Base-by-base conservation (phyloP, 1,140 invertebrate species). In the Hirudo medicinalis region DNA sequence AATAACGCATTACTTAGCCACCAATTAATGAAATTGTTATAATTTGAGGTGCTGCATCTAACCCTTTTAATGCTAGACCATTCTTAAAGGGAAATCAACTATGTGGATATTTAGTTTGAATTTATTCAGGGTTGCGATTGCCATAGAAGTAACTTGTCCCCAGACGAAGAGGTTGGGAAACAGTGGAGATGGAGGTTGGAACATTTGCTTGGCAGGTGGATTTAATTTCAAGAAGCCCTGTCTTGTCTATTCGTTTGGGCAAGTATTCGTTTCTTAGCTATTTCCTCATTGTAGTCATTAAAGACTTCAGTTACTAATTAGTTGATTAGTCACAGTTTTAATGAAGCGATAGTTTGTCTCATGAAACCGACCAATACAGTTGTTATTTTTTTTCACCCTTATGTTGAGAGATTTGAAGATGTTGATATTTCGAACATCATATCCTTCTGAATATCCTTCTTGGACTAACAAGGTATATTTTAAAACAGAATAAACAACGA, bases 181-280 rank as follows among this genome's bases (percentile, higher is more conserved):
- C 67, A n/a, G 3, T 36, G 67, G 40, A 32, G 67, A 68, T 43
- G 67, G 67, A 22, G 67, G 67, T 43, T 68, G 67, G 67, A 25
- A 68, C 36, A 40, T 68, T 32, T 68, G 67, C 36, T 22, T 68
- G n/a, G 11, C n/a, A 17, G 27, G 29, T 15, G n/a, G n/a, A 22
- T 68, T 29, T 36, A 32, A 43, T 32, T 25, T 43, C 13, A 22
- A 22, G n/a, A 22, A 25, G n/a, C 27, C 27, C 8, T 68, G 67
- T 68, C 67, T 68, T n/a, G 67, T 68, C 67, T 68, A 68, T 68
- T 68, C 67, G n/a, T 68, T 68, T n/a, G 67, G 67, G 67, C 29
- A 63, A 63, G 29, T 63, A 63, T 20, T 11, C 2, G 2, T 57
- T n/a, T 9, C 20, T 9, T 9, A 57, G 20, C 2, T 57, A 63